Percentiles rank a stretch among this genome's conserved stretches.
These are phyloP conservation scores for Microdon myrmicae DNA, from an alignment of 2,888 invertebrate species.

Conservation along the genomic window DNA sequence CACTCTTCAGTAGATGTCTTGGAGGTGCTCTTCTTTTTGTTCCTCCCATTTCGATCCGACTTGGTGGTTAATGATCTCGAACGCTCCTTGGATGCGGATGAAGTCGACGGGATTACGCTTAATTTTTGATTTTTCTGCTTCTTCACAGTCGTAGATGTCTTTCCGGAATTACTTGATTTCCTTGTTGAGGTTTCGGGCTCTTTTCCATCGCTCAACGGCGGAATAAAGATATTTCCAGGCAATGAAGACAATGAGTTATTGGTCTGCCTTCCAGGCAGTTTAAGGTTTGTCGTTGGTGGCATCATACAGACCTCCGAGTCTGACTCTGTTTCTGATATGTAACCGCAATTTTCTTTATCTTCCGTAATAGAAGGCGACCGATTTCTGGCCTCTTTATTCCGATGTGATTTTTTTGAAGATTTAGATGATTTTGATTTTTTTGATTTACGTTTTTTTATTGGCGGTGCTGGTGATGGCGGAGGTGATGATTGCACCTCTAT, in stretches of 20 bases:
- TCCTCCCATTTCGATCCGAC: slow-evolving; percentile 23
- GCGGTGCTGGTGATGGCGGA: background rate
- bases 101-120: slow-evolving; percentile 20
- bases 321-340: slow-evolving; percentile 40
- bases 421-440: slow-evolving; percentile 23
- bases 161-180: slow-evolving; percentile 30
- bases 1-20: slow-evolving; percentile 48
- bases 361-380: slow-evolving; percentile 45
- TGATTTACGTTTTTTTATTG: slow-evolving; percentile 21
- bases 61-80: slow-evolving; percentile 24
- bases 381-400: slow-evolving; percentile 30
- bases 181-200: slow-evolving; percentile 31
- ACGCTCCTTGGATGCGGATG: slow-evolving; percentile 23
- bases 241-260: slow-evolving; percentile 87
- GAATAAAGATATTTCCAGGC: slow-evolving; percentile 85
- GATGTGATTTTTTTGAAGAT: slow-evolving; percentile 16
- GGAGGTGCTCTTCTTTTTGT: slow-evolving; percentile 36
- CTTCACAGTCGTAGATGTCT: slow-evolving; percentile 19
- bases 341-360: slow-evolving; percentile 43
- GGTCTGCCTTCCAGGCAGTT: slow-evolving; percentile 78
- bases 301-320: slow-evolving; percentile 55
- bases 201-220: slow-evolving; percentile 53
- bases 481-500: background rate
- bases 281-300: slow-evolving; percentile 66
- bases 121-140: slow-evolving; percentile 39